Evolutionary conservation across 37 sponge, comb jelly and placozoan genomes (phyloP).

Genomic region (Chondrilla cf. caribensis): DNA sequence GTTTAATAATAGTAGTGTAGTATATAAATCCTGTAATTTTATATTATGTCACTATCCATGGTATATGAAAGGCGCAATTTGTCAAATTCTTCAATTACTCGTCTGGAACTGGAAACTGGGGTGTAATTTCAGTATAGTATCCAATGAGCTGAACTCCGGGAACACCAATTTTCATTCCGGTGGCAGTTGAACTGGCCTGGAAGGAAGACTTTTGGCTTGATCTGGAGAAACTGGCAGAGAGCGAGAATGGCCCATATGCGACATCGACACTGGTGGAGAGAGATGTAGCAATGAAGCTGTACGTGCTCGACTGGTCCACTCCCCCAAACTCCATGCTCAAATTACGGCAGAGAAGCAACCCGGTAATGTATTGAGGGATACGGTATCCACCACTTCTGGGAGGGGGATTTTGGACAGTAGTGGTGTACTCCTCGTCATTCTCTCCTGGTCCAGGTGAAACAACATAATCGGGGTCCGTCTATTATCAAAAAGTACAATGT

Average conservation of each 20-base stretch:
- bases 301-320: not conserved
- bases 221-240: not conserved
- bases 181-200: not conserved
- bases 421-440: not conserved
- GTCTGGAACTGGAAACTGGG: not conserved
- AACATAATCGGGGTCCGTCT: too few relatives aligned
- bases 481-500: too few relatives aligned
- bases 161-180: not conserved
- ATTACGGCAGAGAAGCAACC: not conserved
- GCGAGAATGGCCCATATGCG: not conserved
- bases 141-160: slow-evolving; percentile 12
- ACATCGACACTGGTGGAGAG: not conserved
- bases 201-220: slow-evolving; percentile 12
- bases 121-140: slow-evolving; percentile 15
- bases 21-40: too few relatives aligned
- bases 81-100: too few relatives aligned
- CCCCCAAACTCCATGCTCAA: not conserved
- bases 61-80: too few relatives aligned
- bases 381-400: not conserved
- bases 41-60: not conserved
- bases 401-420: not conserved
- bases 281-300: not conserved
- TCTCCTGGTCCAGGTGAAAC: not conserved
- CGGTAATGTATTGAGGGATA: slow-evolving; percentile 17
- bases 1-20: too few relatives aligned